phyloP scores from a whole-genome alignment of 2,797 vertebrate species.

The Acipenser transmontanus region DNA sequence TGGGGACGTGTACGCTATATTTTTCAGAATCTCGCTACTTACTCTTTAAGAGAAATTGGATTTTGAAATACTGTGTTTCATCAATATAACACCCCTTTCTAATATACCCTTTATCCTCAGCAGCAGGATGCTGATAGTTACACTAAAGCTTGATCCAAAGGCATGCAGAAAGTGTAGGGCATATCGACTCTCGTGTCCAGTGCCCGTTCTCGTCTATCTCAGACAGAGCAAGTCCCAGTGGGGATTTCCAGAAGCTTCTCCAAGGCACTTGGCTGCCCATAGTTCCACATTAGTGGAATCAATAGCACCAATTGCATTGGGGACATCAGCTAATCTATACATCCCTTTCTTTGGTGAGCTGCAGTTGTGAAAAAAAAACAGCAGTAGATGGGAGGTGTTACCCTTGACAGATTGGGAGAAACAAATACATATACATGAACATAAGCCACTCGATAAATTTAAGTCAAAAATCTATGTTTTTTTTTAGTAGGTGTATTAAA shows the following conservation, averaged over 20 bases:
- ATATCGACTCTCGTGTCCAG: neutral
- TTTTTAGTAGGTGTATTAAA: no score
- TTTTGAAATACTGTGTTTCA: no score
- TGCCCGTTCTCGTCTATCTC: no score
- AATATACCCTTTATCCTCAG: conserved; percentile 37
- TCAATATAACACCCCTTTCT: no score
- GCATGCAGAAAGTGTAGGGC: conserved; percentile 60
- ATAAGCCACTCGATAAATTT: neutral
- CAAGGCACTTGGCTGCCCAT: conserved; percentile 38
- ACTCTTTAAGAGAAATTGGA: no score
- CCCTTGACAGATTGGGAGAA: conserved; percentile 56
- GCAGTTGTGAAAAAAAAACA: no score
- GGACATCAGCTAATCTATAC: conserved; percentile 22
- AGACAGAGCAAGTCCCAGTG: no score
- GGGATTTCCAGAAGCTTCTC: conserved; percentile 36
- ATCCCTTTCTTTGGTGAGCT: no score
- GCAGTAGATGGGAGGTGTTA: conserved; percentile 10
- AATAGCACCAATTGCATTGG: conserved; percentile 72
- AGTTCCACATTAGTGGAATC: conserved; percentile 74
- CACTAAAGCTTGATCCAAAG: conserved; percentile 68
- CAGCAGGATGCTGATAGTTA: conserved; percentile 66
- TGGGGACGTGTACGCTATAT: no score
- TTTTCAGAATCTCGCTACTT: no score
- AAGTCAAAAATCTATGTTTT: no score
- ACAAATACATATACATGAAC: conserved; percentile 7